Percentiles rank a stretch among this genome's conserved stretches.
These are phyloP conservation scores for Bellardia pandia DNA, from an alignment of 2,888 invertebrate genomes.

Conservation along the genomic window DNA sequence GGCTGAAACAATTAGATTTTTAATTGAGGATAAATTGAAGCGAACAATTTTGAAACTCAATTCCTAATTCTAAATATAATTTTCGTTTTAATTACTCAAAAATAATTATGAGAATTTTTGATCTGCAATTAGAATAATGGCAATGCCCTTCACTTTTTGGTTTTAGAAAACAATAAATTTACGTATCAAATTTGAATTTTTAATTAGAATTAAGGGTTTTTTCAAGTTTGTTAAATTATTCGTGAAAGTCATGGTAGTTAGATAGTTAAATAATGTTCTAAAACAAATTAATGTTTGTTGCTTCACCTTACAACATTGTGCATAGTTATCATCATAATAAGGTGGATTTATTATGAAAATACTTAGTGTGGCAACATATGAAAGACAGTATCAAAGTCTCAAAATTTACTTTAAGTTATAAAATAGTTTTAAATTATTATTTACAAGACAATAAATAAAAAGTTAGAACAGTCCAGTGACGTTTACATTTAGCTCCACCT, in stretches of 20 bases:
- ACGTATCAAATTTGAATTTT: not conserved
- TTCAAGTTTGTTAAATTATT: not conserved
- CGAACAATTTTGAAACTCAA: not conserved
- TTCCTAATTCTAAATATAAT: not conserved
- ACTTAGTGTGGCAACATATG: no score
- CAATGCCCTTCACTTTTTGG: slow-evolving; percentile 9
- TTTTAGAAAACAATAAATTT: not conserved
- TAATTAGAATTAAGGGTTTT: not conserved
- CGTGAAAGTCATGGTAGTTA: slow-evolving; percentile 4
- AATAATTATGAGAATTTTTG: not conserved
- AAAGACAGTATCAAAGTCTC: no score
- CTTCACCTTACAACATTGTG: not conserved
- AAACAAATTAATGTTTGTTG: not conserved
- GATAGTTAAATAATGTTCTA: not conserved
- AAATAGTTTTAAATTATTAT: no score
- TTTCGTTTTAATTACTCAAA: not conserved
- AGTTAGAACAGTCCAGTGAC: no score
- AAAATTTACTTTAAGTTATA: no score
- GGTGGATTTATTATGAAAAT: no score
- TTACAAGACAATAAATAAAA: no score
- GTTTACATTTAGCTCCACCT: no score
- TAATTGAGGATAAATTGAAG: not conserved
- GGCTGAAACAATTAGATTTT: not conserved
- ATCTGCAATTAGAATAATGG: not conserved
- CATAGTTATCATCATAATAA: no score